Percentiles rank a stretch among this genome's conserved stretches.
Conservation (phyloP, 1,140 invertebrate species). For the Anagrus nilaparvatae region DNA sequence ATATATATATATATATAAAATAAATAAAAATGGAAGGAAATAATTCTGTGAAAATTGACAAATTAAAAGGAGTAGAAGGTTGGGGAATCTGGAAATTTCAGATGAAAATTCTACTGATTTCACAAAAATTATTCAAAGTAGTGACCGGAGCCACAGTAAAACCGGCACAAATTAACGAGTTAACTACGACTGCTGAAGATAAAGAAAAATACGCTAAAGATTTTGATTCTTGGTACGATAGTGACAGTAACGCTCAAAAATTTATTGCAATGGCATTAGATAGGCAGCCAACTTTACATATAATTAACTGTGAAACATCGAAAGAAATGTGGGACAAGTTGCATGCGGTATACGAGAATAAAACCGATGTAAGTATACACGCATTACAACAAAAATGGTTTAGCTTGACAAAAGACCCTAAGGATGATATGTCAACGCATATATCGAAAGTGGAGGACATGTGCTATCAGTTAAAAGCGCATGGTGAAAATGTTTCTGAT, state of each 20-base stretch:
- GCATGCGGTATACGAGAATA: slow-evolving; percentile 24
- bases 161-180: background rate
- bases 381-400: slow-evolving; percentile 27
- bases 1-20: no score
- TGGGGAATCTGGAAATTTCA: background rate
- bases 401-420: slow-evolving; percentile 11
- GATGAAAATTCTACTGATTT: background rate
- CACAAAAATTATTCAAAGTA: background rate
- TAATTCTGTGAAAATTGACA: background rate
- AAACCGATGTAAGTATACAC: slow-evolving; percentile 22
- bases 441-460: slow-evolving; percentile 25
- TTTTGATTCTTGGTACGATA: background rate
- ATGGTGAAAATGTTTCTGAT: slow-evolving; percentile 20
- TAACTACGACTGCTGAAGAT: background rate
- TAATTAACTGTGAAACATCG: slow-evolving; percentile 24
- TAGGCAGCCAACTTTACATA: slow-evolving; percentile 18
- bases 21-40: background rate
- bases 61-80: background rate
- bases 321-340: slow-evolving; percentile 28
- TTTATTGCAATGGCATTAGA: slow-evolving; percentile 21
- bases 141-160: background rate
- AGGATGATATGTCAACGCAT: slow-evolving; percentile 17
- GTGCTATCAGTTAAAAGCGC: slow-evolving; percentile 15
- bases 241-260: slow-evolving; percentile 6
- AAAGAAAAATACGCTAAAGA: background rate